Percentiles rank a stretch among this genome's conserved stretches.
These are phyloP conservation scores for Pseudoatta argentina DNA, from an alignment of 1,140 invertebrate species.

Conservation along the genomic window DNA sequence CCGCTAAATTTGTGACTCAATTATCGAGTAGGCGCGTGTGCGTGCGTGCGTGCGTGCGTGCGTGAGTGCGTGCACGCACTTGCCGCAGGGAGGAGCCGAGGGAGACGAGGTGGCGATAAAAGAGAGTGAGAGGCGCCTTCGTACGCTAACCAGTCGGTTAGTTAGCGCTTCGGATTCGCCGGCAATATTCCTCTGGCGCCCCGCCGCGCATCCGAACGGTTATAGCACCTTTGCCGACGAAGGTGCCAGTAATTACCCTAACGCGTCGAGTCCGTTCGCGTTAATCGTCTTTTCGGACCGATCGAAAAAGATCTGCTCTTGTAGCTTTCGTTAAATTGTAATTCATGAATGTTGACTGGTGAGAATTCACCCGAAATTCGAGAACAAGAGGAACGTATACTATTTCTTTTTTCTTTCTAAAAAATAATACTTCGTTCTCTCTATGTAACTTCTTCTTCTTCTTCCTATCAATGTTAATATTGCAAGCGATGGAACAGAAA, in stretches of 20 bases:
- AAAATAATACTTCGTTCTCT: slow-evolving; percentile 6
- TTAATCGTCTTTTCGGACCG: slow-evolving; percentile 71
- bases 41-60: not conserved
- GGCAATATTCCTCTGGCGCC: slow-evolving; percentile 71
- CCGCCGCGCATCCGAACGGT: slow-evolving; percentile 71
- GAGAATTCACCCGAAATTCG: not conserved
- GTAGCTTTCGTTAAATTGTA: slow-evolving; percentile 11
- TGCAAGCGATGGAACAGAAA: not conserved
- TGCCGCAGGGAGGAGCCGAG: slow-evolving; percentile 45
- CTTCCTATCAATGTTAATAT: not conserved
- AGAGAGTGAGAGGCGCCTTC: slow-evolving; percentile 67
- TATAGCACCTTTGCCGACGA: slow-evolving; percentile 75
- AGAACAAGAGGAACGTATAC: not conserved
- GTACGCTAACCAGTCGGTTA: slow-evolving; percentile 75
- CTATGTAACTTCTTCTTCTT: not conserved
- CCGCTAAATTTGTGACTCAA: slow-evolving; percentile 78
- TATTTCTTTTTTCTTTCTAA: not conserved
- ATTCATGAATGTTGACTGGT: not conserved
- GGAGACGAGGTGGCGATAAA: slow-evolving; percentile 66
- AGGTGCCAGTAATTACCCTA: slow-evolving; percentile 80
- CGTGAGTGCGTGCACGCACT: slow-evolving; percentile 20
- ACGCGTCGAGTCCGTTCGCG: slow-evolving; percentile 74
- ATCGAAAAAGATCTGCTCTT: slow-evolving; percentile 53
- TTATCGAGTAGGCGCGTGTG: slow-evolving; percentile 69
- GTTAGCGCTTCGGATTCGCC: slow-evolving; percentile 74